Evolutionary conservation across 37 sponge, comb jelly and placozoan species (phyloP).

Genomic region (Petrosia ficiformis): DNA sequence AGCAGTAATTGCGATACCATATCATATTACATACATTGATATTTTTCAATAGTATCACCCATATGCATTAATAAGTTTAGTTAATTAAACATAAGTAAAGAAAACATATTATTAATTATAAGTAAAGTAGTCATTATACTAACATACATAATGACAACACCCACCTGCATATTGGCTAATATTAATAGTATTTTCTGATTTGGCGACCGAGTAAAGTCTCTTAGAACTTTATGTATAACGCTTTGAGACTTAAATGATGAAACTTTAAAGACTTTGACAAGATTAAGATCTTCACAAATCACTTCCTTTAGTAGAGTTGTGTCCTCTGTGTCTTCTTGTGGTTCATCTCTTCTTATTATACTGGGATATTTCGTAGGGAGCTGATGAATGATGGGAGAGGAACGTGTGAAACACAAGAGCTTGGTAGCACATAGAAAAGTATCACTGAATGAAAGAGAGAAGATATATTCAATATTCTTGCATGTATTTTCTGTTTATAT

Average conservation of each 20-base stretch:
- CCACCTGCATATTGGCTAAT: slow-evolving; percentile 47
- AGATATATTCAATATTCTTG: no score
- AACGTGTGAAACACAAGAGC: slow-evolving; percentile 81
- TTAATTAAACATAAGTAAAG: no score
- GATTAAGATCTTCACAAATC: slow-evolving; percentile 17
- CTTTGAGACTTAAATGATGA: slow-evolving; percentile 50
- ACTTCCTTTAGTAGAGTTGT: slow-evolving; percentile 6
- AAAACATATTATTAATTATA: no score
- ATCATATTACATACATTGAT: no score
- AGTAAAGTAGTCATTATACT: no score
- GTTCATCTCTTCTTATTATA: not conserved
- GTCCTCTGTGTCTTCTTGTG: not conserved
- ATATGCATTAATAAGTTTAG: no score
- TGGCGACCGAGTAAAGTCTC: slow-evolving; percentile 35
- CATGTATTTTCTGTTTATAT: no score
- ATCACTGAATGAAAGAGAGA: not conserved
- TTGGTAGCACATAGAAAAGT: slow-evolving; percentile 45
- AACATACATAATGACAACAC: no score
- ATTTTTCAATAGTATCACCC: no score
- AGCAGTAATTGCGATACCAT: no score
- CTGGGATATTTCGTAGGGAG: slow-evolving; percentile 65
- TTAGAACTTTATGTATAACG: slow-evolving; percentile 30
- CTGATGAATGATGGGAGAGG: slow-evolving; percentile 73
- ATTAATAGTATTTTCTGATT: slow-evolving; percentile 20
- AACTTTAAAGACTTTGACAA: slow-evolving; percentile 48